Base-by-base conservation (phyloP, 2,113 vertebrate genomes). In the Arothron firmamentum region DNA sequence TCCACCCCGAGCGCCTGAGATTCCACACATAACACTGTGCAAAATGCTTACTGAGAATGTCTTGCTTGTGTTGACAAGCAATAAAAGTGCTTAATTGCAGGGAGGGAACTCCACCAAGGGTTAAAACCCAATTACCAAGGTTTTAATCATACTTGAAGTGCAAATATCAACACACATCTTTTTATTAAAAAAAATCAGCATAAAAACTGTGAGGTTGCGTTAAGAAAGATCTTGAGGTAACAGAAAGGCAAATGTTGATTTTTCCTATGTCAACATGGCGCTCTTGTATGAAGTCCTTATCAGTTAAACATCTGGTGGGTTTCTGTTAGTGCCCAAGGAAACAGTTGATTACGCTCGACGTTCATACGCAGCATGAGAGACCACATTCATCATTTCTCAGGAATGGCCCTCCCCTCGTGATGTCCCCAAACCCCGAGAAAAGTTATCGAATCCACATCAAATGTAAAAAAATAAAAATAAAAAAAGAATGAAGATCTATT, bases 241-340 rank as follows among this genome's bases (percentile, higher is more conserved):
- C 34, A 12, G 34, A 11, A 38, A 11, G 34, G 34, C 12, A 50
- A 21, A 50, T 20, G 48, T 50, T 28, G 25, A 7, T 28, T 31
- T 52, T 19, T 43, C 3, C 17, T 50, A 18, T 41, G 16, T 45
- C 43, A 28, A 45, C 41, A 12, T 19, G 6, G 17, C 15, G 4
- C 42, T 61, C 51, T 46, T 42, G 38, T 45, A 9, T 58, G 50
- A 52, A 38, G 20, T 54, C 11, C 25, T 52, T 62, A 70, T 77
- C 75, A 59, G 75, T 25, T 58, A 66, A 77, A 80, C 70, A 81
- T 84, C 72, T 74, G 57, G 23, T 19, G 67, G 61, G 63, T 59
- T 52, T 6, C 12, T 46, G 17, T 38, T 21, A 18, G 60, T 16
- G 65, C 71, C 75, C 74, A 65, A 64, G 59, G 65, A 75, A 79